Evolutionary conservation across 2,888 invertebrate genomes (phyloP), one percentile per base, ranked within the genome.

Genomic region (Eurytoma californica): DNA sequence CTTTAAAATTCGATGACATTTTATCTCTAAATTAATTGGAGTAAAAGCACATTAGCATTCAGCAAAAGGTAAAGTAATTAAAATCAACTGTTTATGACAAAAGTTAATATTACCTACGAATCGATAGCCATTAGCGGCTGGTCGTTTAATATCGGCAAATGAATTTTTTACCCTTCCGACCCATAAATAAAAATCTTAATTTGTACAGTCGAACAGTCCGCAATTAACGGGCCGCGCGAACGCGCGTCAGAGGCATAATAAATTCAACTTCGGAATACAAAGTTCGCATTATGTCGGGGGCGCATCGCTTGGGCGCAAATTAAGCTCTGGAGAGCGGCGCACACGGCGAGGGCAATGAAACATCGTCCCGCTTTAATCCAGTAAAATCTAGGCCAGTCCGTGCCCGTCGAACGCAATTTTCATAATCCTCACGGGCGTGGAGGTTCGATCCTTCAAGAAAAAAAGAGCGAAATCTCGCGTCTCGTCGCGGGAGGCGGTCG

Each of bases 281-380:
- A 58, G n/a, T 57, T 49, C 24, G 18, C 57, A 74, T 74, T 74
- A 66, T 66, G 39, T 39, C 47, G 66, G 24, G 65, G n/a, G 16
- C 30, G 14, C 20, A n/a, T 16, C 55, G 39, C 66, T 12, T 49
- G 12, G 58, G 28, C 65, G 24, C 73, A 57, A 57, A 57, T 74
- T 74, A 57, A 74, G 66, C 39, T 73, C 58, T 66, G 55, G 47
- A 47, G 47, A 47, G 47, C 47, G 5, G 55, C 13, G 53, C 53
- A 2, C 24, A 2, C 1, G 9, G 16, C 47, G 16, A 49, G 72
- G 53, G 18, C 63, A 58, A 74, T 74, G 30, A 66, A 66, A 66
- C 49, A 74, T 66, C 66, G 28, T 24, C 20, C 9, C 57, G 9
- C 47, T 74, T 74, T 66, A 74, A 74, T 74, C 66, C 73, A n/a